Percentiles rank a stretch among this genome's conserved stretches.
phyloP scores from a whole-genome alignment of 2,888 invertebrate species.

The Automeris io region DNA sequence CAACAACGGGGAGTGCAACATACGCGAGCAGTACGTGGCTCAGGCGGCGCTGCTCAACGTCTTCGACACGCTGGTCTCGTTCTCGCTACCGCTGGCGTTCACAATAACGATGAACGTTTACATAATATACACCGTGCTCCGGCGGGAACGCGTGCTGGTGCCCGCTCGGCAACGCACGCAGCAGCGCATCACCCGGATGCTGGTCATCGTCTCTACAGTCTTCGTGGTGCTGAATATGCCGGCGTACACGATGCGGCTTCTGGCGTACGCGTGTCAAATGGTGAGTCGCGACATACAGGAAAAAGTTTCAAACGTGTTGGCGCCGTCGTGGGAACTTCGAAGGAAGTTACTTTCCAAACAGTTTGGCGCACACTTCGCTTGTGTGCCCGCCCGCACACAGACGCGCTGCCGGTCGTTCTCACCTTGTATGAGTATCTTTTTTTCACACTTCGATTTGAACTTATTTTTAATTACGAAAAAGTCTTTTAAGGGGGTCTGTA shows the following conservation, averaged over 20 bases:
- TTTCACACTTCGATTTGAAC: too few species aligned
- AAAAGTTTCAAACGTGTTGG: too few species aligned
- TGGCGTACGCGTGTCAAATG: constrained; percentile 76
- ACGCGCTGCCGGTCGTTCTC: too few species aligned
- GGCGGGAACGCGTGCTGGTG: constrained; percentile 51
- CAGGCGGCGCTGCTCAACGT: constrained; percentile 81
- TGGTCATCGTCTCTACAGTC: constrained; percentile 87
- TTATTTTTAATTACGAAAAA: too few species aligned
- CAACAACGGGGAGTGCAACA: constrained; percentile 57
- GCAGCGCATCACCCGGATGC: constrained; percentile 87
- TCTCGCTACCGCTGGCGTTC: constrained; percentile 82
- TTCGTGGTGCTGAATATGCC: constrained; percentile 88
- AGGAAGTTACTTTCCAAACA: too few species aligned
- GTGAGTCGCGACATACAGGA: too few species aligned
- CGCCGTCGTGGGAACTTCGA: too few species aligned
- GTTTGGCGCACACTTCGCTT: too few species aligned
- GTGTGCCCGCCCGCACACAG: too few species aligned
- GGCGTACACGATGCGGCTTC: constrained; percentile 82
- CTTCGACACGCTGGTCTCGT: constrained; percentile 83
- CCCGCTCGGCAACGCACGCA: constrained; percentile 64
- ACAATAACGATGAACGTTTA: constrained; percentile 84
- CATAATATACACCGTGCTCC: constrained; percentile 82
- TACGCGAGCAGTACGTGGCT: constrained; percentile 66
- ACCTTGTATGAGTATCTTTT: too few species aligned
- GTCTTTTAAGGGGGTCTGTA: too few species aligned